A percentile compares a stretch with the other conserved stretches of the same genome.
Conservation (phyloP, 2,113 vertebrate species). For the Meleagris gallopavo region DNA sequence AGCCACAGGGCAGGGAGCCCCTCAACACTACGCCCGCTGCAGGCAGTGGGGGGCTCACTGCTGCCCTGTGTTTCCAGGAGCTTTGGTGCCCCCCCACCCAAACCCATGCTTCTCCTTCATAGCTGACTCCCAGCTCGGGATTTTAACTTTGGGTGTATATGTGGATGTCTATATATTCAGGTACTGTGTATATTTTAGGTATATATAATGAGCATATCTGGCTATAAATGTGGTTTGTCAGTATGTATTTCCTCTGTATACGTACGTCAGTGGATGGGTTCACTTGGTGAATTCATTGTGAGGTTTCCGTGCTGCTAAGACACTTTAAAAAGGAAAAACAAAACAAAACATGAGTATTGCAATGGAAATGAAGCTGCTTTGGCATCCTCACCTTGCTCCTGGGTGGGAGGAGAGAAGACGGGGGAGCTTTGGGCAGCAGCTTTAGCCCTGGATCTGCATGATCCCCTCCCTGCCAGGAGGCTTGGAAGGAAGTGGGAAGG, state of each 20-base stretch:
- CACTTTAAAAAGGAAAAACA: neutral
- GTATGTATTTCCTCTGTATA: neutral
- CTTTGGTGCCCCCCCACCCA: neutral
- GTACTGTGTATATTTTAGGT: conserved; percentile 41
- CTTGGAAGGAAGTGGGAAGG: neutral
- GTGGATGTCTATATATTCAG: conserved; percentile 25
- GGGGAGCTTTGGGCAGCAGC: too few species aligned
- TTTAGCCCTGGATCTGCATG: too few species aligned
- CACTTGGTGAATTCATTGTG: neutral
- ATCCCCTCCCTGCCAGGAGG: neutral
- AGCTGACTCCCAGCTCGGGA: neutral
- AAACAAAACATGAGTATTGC: neutral
- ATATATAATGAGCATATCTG: neutral
- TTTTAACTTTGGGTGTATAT: neutral
- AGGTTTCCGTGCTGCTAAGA: neutral
- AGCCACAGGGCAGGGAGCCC: neutral
- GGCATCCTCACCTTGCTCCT: too few species aligned
- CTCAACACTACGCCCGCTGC: neutral
- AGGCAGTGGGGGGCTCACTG: neutral
- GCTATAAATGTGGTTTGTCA: neutral
- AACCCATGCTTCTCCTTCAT: fast-evolving
- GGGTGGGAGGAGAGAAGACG: too few species aligned
- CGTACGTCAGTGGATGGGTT: neutral
- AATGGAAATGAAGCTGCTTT: neutral
- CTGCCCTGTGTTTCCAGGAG: too few species aligned